Conservation (phyloP, 2,113 vertebrate species). For the Mola mola region DNA sequence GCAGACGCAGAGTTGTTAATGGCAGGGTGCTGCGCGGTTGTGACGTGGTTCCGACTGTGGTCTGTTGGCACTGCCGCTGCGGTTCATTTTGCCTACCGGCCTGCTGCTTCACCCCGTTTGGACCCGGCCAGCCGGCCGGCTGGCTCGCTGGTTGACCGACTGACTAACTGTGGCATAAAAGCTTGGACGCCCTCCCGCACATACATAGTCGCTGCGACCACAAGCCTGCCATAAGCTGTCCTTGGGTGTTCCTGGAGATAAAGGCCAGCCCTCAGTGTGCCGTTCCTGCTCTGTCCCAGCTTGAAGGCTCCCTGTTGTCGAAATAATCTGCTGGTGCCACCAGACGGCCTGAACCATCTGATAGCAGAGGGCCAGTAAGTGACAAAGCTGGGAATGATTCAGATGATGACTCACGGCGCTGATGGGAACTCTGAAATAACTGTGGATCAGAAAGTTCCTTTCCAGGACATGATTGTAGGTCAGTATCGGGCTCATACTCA, state of each 20-base stretch:
- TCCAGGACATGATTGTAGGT: too few relatives aligned
- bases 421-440: conserved; percentile 29
- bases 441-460: too few relatives aligned
- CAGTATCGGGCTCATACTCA: too few relatives aligned
- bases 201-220: conserved; percentile 8
- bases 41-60: conserved; percentile 67
- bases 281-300: conserved; percentile 12
- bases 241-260: conserved; percentile 19
- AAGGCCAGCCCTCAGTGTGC: conserved; percentile 31
- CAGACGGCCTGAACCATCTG: conserved; percentile 31
- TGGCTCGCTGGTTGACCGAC: conserved; percentile 14
- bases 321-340: conserved; percentile 28
- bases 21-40: conserved; percentile 62
- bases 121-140: conserved; percentile 40
- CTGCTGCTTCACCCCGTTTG: conserved; percentile 57
- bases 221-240: conserved; percentile 53
- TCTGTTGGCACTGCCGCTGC: conserved; percentile 61
- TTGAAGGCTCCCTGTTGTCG: conserved; percentile 38
- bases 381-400: conserved; percentile 45
- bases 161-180: conserved; percentile 44
- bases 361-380: conserved; percentile 42
- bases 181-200: conserved; percentile 4
- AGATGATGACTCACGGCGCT: conserved; percentile 33
- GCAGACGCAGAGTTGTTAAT: conserved; percentile 50
- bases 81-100: conserved; percentile 59